Conservation (phyloP, 2,797 vertebrate genomes). For the Diplodus puntazzo region DNA sequence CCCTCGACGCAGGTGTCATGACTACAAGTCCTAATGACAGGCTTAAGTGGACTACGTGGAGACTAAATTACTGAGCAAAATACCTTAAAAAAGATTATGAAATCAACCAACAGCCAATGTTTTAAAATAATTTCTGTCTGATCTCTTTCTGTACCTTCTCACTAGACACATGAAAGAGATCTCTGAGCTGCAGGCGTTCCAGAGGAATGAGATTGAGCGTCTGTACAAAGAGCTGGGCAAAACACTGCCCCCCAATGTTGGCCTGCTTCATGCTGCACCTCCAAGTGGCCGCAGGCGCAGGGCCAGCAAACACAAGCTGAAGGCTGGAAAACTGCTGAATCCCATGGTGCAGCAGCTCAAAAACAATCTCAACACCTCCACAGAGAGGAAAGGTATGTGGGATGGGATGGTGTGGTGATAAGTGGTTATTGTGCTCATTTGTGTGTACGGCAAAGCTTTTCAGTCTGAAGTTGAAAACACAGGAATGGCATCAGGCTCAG, state of each 20-base stretch:
- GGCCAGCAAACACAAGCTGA: conserved; percentile 95
- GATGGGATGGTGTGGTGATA: conserved; percentile 15
- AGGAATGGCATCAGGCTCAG: conserved; percentile 22
- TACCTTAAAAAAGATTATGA: neutral
- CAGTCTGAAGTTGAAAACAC: conserved; percentile 41
- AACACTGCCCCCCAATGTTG: conserved; percentile 91
- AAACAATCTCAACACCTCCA: conserved; percentile 89
- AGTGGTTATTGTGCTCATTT: conserved; percentile 19
- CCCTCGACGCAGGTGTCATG: neutral
- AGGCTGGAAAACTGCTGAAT: conserved; percentile 94
- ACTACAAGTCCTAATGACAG: neutral
- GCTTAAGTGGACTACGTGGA: neutral
- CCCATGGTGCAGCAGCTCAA: conserved; percentile 96
- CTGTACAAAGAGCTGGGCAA: conserved; percentile 93
- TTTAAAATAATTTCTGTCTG: neutral
- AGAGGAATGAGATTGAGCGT: conserved; percentile 94
- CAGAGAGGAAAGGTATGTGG: conserved; percentile 86
- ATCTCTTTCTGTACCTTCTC: conserved; percentile 33
- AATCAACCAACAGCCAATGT: neutral
- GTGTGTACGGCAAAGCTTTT: conserved; percentile 24
- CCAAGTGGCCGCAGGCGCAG: conserved; percentile 92
- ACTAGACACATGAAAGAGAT: conserved; percentile 97
- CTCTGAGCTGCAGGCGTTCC: conserved; percentile 95
- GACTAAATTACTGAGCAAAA: neutral
- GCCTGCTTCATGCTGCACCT: conserved; percentile 92